Percentiles rank a stretch among this genome's conserved stretches.
phyloP scores from a whole-genome alignment of 2,113 vertebrate species.

The Neolamprologus kungweensis region DNA sequence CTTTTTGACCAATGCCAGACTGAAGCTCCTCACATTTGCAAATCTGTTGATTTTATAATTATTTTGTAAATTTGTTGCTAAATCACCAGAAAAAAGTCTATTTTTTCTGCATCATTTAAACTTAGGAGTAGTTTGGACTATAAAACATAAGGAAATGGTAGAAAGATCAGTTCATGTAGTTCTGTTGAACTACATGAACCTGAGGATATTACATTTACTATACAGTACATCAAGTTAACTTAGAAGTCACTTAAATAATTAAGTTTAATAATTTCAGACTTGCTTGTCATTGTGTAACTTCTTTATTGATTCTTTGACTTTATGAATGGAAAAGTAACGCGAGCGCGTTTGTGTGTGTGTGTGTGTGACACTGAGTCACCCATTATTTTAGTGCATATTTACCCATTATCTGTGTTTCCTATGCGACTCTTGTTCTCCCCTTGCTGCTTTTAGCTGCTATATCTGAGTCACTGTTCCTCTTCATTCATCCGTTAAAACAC shows the following conservation, averaged over 20 bases:
- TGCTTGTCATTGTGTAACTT: background rate
- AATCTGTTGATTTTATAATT: background rate
- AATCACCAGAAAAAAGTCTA: background rate
- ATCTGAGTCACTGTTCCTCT: background rate
- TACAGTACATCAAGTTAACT: background rate
- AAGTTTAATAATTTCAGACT: background rate
- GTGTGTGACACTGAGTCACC: background rate
- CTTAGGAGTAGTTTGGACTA: fast-evolving
- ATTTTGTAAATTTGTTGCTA: background rate
- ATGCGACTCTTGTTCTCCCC: background rate
- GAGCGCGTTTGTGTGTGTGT: fast-evolving
- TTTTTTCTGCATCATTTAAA: background rate
- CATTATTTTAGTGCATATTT: background rate
- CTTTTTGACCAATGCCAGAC: background rate
- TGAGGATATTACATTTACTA: background rate
- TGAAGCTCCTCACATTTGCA: fast-evolving
- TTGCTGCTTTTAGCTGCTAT: background rate
- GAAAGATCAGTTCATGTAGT: background rate
- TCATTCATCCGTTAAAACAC: background rate
- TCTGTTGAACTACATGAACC: background rate
- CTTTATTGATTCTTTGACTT: background rate
- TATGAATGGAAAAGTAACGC: background rate
- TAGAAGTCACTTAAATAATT: background rate
- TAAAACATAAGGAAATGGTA: background rate
- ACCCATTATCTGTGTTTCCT: background rate